phyloP scores from a whole-genome alignment of 2,888 invertebrate species.

The Pandemis cinnamomeana region DNA sequence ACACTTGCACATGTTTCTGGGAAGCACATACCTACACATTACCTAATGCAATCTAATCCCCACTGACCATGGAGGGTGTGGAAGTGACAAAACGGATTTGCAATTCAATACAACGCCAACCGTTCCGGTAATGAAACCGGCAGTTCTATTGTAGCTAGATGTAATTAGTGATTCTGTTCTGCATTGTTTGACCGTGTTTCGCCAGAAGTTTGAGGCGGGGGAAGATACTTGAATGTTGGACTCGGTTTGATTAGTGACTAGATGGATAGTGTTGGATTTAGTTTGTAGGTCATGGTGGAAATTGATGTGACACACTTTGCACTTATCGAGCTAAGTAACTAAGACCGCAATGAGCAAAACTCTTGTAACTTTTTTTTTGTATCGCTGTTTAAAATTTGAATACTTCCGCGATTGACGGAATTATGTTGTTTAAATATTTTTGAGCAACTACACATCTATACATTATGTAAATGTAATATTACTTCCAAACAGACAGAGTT shows the following conservation, averaged over 20 bases:
- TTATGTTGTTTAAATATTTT: too few relatives aligned
- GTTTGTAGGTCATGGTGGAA: not conserved
- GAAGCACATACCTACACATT: not conserved
- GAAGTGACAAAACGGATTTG: conserved; percentile 20
- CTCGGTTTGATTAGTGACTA: not conserved
- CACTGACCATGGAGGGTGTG: conserved; percentile 1
- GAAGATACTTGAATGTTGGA: not conserved
- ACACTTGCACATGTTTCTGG: too few relatives aligned
- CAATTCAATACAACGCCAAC: conserved; percentile 8
- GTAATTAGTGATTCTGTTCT: conserved; percentile 9
- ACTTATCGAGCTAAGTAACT: too few relatives aligned
- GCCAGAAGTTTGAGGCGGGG: not conserved
- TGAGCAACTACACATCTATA: too few relatives aligned
- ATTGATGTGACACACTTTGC: not conserved
- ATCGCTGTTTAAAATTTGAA: too few relatives aligned
- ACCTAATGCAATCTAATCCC: not conserved
- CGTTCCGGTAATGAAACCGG: conserved; percentile 18
- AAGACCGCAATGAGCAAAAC: too few relatives aligned
- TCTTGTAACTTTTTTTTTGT: too few relatives aligned
- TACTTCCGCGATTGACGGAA: too few relatives aligned
- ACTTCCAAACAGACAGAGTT: too few relatives aligned
- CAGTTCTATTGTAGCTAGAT: conserved; percentile 4
- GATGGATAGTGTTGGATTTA: not conserved
- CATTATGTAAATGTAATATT: too few relatives aligned
- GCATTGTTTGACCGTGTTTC: conserved; percentile 1